Conservation (phyloP, 2,888 invertebrate genomes). For the Leptopilina syphax region DNA sequence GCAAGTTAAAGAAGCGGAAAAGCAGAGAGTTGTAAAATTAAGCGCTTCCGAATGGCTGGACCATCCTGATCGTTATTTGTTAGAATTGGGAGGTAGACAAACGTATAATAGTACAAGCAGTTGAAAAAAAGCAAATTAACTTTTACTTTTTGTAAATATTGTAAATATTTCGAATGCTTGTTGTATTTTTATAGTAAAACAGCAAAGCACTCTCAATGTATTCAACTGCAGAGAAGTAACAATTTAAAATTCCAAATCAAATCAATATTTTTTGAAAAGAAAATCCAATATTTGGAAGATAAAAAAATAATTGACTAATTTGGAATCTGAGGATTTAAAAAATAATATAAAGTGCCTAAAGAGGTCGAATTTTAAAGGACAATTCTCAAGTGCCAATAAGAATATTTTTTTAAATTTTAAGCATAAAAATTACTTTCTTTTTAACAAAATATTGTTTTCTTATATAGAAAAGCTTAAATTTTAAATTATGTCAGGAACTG, state of each 20-base stretch:
- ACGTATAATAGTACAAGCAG: slow-evolving; percentile 86
- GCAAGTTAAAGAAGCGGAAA: slow-evolving; percentile 93
- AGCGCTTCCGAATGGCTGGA: slow-evolving; percentile 96
- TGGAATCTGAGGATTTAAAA: slow-evolving; percentile 6
- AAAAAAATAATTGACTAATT: not conserved
- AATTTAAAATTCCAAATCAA: not conserved
- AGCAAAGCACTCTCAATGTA: not conserved
- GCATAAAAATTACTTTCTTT: slow-evolving; percentile 14
- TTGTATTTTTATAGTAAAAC: slow-evolving; percentile 1
- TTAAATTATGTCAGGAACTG: not conserved
- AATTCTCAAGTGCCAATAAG: slow-evolving; percentile 38
- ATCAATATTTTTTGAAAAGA: not conserved
- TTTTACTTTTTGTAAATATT: slow-evolving; percentile 48
- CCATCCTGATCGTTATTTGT: slow-evolving; percentile 94
- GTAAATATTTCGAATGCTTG: slow-evolving; percentile 45
- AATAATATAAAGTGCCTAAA: slow-evolving; percentile 26
- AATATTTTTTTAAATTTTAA: slow-evolving; percentile 9
- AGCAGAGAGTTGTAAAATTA: slow-evolving; percentile 90
- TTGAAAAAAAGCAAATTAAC: slow-evolving; percentile 44
- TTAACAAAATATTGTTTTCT: not conserved
- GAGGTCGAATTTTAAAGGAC: slow-evolving; percentile 23
- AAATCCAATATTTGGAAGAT: too few relatives aligned
- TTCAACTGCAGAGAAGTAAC: not conserved
- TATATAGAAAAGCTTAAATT: not conserved
- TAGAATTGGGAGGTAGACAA: slow-evolving; percentile 91